phyloP scores from a whole-genome alignment of 2,797 vertebrate genomes.

The Monodelphis domestica region DNA sequence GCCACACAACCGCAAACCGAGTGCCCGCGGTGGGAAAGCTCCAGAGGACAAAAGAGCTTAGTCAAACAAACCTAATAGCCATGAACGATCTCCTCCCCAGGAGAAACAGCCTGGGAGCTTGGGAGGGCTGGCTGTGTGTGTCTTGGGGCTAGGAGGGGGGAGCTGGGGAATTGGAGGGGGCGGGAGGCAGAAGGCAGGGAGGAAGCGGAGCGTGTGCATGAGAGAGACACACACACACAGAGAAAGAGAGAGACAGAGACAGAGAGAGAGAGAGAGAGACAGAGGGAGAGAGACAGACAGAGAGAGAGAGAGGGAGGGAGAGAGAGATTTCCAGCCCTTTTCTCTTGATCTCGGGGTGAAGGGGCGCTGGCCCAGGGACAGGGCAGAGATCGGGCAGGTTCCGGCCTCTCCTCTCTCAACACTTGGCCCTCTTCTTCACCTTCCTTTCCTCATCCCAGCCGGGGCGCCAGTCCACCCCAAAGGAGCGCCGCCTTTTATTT shows the following conservation, averaged over 20 bases:
- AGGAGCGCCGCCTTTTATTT: background rate
- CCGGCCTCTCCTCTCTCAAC: background rate
- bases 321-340: slow-evolving; percentile 1
- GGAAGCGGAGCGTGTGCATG: background rate
- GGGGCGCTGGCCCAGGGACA: background rate
- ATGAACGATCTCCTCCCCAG: slow-evolving; percentile 90
- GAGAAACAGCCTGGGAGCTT: slow-evolving; percentile 83
- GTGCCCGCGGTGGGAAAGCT: slow-evolving; percentile 93
- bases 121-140: slow-evolving; percentile 44
- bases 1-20: slow-evolving; percentile 91
- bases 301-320: background rate
- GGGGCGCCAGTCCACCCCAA: background rate
- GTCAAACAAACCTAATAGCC: slow-evolving; percentile 91
- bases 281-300: too few relatives aligned
- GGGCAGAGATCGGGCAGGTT: background rate
- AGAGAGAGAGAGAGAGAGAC: too few relatives aligned
- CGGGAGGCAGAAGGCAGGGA: background rate
- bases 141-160: too few relatives aligned
- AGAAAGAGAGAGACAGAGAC: too few relatives aligned
- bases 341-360: too few relatives aligned
- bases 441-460: background rate
- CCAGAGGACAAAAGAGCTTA: slow-evolving; percentile 88
- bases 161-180: background rate
- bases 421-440: background rate
- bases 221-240: too few relatives aligned